phyloP scores from a whole-genome alignment of 1,140 invertebrate genomes.

The Drosophila nigromelanica region DNA sequence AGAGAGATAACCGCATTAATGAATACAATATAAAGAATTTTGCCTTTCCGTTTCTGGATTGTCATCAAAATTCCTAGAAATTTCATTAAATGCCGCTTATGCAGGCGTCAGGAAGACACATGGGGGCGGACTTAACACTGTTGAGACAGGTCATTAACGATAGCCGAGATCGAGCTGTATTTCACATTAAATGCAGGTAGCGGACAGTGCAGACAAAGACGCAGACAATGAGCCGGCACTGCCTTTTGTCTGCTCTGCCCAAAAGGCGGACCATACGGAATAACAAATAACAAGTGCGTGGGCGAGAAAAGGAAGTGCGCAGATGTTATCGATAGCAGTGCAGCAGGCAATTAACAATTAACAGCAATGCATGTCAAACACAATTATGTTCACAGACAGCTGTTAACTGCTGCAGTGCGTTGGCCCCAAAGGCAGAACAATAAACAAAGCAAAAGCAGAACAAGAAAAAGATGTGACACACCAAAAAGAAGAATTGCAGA shows the following conservation, averaged over 20 bases:
- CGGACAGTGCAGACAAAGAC: slow-evolving; percentile 20
- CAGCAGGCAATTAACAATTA: slow-evolving; percentile 36
- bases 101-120: slow-evolving; percentile 9
- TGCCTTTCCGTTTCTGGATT: slow-evolving; percentile 15
- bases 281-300: slow-evolving; percentile 11
- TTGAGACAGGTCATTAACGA: slow-evolving; percentile 58
- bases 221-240: slow-evolving; percentile 50
- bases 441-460: slow-evolving; percentile 25
- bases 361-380: slow-evolving; percentile 25
- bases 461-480: slow-evolving; percentile 10
- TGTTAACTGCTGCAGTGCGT: slow-evolving; percentile 24
- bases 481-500: background rate
- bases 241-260: slow-evolving; percentile 35
- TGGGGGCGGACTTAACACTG: slow-evolving; percentile 21
- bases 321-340: slow-evolving; percentile 28
- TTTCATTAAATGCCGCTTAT: slow-evolving; percentile 39
- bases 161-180: slow-evolving; percentile 10
- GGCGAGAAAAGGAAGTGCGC: slow-evolving; percentile 27
- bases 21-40: slow-evolving; percentile 8
- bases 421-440: slow-evolving; percentile 42
- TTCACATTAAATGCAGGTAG: slow-evolving; percentile 25
- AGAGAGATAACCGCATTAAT: slow-evolving; percentile 18
- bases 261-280: background rate
- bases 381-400: slow-evolving; percentile 37
- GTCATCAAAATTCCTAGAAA: slow-evolving; percentile 30